Base-by-base conservation (phyloP, 92 coral and sea anemone genomes). In the Zoanthus gigantus region DNA sequence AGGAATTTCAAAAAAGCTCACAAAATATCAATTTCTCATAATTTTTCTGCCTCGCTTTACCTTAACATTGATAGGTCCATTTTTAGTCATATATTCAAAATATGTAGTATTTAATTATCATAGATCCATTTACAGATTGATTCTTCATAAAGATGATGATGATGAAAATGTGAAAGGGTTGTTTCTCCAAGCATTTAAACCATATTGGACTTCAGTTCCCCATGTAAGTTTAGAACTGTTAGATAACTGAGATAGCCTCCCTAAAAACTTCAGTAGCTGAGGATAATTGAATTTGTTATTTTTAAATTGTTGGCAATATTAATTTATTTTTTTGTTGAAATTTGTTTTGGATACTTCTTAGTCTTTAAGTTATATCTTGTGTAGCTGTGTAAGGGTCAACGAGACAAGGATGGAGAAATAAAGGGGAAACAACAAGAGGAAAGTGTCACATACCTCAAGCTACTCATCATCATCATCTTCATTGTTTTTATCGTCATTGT, bases 161-260 rank as follows among this genome's bases (percentile, higher is more conserved):
- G 95, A 95, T 57, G 89, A 85, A 34, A 90, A 93, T 85, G 91
- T 95, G 31, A 92, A 89, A 58, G 90, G 74, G 8, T 77, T 92
- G 42, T 97, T 97, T 52, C 93, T 90, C 48, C 84, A 87, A 71
- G 86, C 91, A 44, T 95, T 97, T 79, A 97, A 94, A 85, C 98
- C 96, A 82, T 96, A 93, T 69, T 96, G 99, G 99, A 90, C 86
- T 44, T 77, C 83, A 31, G 90, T 95, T 52, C 94, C 94, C 61
- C 80, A 65, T 68, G 94, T 93, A 82, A 85, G 95, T 65, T 11
- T 15, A 34, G 28, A 29, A 7, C 30, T 23, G 18, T 23, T 9
- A 37, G 2, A 63, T 16, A 63, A 1, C 12, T 50, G 12, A 50
- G 56, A 50, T 50, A 50, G 9, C 12, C 56, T 50, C 8, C 52